These are phyloP conservation scores for Heloderma charlesbogerti DNA, from an alignment of 2,113 vertebrate species.

Conservation along the genomic window DNA sequence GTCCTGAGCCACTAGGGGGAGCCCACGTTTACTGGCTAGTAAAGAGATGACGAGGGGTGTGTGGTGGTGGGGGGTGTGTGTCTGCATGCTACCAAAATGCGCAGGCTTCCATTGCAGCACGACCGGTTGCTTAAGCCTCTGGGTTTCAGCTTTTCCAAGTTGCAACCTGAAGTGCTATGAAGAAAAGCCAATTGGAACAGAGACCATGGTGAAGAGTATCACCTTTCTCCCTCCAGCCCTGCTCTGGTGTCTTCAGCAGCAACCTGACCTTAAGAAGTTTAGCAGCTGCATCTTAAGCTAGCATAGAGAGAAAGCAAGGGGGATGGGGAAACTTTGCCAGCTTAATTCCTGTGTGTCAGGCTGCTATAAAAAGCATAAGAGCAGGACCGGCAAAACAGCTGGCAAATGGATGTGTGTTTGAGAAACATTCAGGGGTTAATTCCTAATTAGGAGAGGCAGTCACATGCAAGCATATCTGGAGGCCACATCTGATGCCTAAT, in stretches of 20 bases:
- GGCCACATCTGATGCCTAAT: not conserved
- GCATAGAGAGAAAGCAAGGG: not conserved
- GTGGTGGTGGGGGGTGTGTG: not conserved
- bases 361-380: not conserved
- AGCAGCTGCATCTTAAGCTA: not conserved
- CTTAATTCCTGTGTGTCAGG: not conserved
- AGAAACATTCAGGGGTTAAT: not conserved
- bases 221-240: not conserved
- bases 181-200: not conserved
- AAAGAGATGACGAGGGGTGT: not conserved
- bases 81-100: not conserved
- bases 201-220: not conserved
- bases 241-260: not conserved
- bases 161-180: not conserved
- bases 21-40: not conserved
- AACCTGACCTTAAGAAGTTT: not conserved
- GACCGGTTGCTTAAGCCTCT: no score
- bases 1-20: conserved; percentile 8
- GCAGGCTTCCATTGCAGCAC: no score
- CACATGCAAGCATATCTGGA: not conserved
- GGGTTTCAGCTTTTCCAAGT: not conserved
- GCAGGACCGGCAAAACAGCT: not conserved
- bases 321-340: not conserved
- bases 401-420: not conserved
- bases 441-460: not conserved